Base-by-base conservation (phyloP, 2,113 vertebrate species). In the Psittacara wagleri region DNA sequence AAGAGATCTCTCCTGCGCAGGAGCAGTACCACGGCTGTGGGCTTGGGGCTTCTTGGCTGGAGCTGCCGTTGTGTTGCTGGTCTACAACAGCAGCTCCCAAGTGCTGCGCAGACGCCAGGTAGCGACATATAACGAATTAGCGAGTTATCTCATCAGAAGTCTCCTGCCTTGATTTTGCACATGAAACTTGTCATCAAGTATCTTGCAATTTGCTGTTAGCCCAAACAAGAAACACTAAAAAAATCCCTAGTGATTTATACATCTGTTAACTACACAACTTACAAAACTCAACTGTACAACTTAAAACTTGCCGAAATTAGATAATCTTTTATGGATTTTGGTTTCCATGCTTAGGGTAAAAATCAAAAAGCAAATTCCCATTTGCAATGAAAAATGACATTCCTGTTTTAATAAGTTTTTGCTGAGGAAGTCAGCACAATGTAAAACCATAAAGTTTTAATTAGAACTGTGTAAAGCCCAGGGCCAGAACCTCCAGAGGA, bases 321-420 rank as follows among this genome's bases (percentile, higher is more conserved):
- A 72, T 59, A 37, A 59, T 88, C 24, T 78, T 70, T 70, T 62
- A 77, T 83, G 37, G 25, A 59, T 75, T 90, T 86, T 76, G 39
- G 5, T 82, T 93, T 94, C 51, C 77, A 16, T 68, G 22, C 64
- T 77, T 67, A 67, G n/a, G 25, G 23, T 69, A 87, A 93, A 78
- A 88, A 81, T 73, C 2, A 96, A 93, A 92, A 93, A 54, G 31
- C 61, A 64, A 84, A 43, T 64, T 90, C 18, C 35, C 28, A 41
- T 51, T 92, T 92, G 28, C 33, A 83, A 17, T 28, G 27, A 85
- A 95, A 95, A 95, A 91, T 81, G 19, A 77, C 68, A 70, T 78
- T 63, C n/a, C 25, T 84, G 8, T 77, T 90, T 83, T 70, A 66
- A 33, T 9, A 67, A 19, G 23, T 23, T 43, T 81, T 90, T 94